phyloP scores from a whole-genome alignment of 2,113 vertebrate genomes.

The Centropus unirufus region DNA sequence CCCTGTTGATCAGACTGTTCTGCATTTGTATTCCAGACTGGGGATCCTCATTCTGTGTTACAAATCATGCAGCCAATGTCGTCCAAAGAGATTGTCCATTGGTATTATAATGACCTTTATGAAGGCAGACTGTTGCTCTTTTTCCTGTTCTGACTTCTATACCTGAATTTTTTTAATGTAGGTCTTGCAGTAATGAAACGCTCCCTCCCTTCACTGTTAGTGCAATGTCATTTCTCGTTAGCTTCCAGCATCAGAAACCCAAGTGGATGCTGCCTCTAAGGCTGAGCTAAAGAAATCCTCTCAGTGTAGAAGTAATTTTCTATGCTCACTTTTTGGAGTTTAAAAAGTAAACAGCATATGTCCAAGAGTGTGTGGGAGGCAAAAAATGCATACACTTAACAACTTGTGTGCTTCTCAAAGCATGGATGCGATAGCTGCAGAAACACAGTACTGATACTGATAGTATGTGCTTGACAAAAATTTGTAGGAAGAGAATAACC shows the following conservation, averaged over 20 bases:
- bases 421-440: conserved; percentile 21
- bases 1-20: neutral
- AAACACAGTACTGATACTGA: conserved; percentile 30
- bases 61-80: neutral
- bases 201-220: neutral
- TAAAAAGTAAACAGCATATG: conserved; percentile 73
- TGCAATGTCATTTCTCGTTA: neutral
- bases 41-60: neutral
- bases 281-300: conserved; percentile 38
- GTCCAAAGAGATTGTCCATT: neutral
- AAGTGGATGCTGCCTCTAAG: conserved; percentile 46
- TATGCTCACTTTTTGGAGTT: conserved; percentile 65
- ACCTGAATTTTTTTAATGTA: neutral
- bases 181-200: neutral
- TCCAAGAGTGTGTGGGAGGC: conserved; percentile 56
- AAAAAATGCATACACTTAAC: conserved; percentile 45
- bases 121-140: neutral
- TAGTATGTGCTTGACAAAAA: conserved; percentile 9
- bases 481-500: conserved; percentile 12
- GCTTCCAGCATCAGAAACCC: neutral
- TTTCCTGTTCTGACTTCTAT: neutral
- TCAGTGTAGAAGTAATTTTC: conserved; percentile 54
- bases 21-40: neutral
- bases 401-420: conserved; percentile 51
- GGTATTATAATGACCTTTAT: neutral